Evolutionary conservation across 2,888 invertebrate genomes (phyloP), one percentile per base, ranked within the genome.

Genomic region (Aphodius granarius): DNA sequence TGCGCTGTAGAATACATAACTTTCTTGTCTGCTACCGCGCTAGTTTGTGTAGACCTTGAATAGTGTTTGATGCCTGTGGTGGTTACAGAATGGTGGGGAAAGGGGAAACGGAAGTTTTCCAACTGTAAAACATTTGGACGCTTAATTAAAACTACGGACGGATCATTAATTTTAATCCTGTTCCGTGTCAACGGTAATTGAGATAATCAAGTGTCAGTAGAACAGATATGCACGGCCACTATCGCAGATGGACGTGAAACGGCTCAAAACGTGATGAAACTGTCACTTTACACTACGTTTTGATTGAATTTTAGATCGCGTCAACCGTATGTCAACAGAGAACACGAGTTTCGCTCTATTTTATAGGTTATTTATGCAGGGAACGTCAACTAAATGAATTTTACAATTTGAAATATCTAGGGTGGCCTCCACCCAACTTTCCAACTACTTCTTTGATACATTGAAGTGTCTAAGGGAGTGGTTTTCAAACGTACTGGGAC

Each of bases 71-170:
- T n/a, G n/a, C n/a, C n/a, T n/a, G n/a, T n/a, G n/a, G n/a, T n/a
- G n/a, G n/a, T n/a, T n/a, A n/a, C n/a, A n/a, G n/a, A n/a, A n/a
- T n/a, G n/a, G n/a, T n/a, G n/a, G n/a, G n/a, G n/a, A n/a, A n/a
- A n/a, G n/a, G n/a, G n/a, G n/a, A n/a, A n/a, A n/a, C n/a, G n/a
- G n/a, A n/a, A n/a, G n/a, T n/a, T n/a, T n/a, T n/a, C n/a, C n/a
- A n/a, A n/a, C n/a, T 74, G 74, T 74, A 74, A 74, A 74, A 70
- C 71, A 70, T 62, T 70, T 70, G 68, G 70, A 68, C 74, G n/a
- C 70, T 74, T 74, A 74, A 74, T 74, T 74, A 74, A 74, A 74
- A 74, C 70, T 74, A 68, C 74, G 74, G 68, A 64, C 74, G 70
- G 63, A 63, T 74, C 74, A 74, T 74, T 74, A 74, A 74, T 74